phyloP scores from a whole-genome alignment of 2,113 vertebrate genomes.

The Danionella cerebrum region DNA sequence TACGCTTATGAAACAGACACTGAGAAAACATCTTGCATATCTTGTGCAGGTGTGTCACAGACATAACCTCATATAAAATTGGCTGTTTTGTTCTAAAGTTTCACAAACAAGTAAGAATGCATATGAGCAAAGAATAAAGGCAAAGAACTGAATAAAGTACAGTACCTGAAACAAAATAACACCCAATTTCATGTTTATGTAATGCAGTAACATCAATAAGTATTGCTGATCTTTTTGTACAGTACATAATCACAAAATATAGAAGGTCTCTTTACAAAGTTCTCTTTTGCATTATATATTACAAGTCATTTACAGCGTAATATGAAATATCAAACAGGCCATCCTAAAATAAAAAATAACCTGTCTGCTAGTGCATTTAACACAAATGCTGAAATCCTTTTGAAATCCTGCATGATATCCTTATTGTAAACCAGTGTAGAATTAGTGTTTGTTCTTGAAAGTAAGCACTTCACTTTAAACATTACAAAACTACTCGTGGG shows the following conservation, averaged over 20 bases:
- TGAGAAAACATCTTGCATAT: constrained; percentile 57
- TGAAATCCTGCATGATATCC: constrained; percentile 63
- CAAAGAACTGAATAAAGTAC: constrained; percentile 58
- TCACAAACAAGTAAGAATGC: constrained; percentile 59
- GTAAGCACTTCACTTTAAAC: constrained; percentile 44
- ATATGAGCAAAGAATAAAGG: constrained; percentile 60
- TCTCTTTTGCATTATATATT: constrained; percentile 71
- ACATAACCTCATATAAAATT: constrained; percentile 48
- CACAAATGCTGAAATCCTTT: constrained; percentile 71
- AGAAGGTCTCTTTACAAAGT: constrained; percentile 99
- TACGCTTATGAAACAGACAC: constrained; percentile 30
- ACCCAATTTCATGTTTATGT: constrained; percentile 55
- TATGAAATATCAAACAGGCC: constrained; percentile 84
- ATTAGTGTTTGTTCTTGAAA: constrained; percentile 45
- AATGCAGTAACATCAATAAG: constrained; percentile 72
- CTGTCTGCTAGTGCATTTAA: constrained; percentile 84
- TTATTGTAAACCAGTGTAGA: constrained; percentile 61
- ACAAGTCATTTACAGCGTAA: constrained; percentile 90
- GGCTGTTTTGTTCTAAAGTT: constrained; percentile 17
- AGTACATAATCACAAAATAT: constrained; percentile 99
- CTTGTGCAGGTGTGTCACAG: constrained; percentile 64
- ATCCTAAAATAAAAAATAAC: constrained; percentile 79
- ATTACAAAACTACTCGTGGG: constrained; percentile 18
- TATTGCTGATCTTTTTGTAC: constrained; percentile 92
- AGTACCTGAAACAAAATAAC: constrained; percentile 76